phyloP scores from a whole-genome alignment of 2,113 vertebrate genomes.

The Peromyscus californicus region DNA sequence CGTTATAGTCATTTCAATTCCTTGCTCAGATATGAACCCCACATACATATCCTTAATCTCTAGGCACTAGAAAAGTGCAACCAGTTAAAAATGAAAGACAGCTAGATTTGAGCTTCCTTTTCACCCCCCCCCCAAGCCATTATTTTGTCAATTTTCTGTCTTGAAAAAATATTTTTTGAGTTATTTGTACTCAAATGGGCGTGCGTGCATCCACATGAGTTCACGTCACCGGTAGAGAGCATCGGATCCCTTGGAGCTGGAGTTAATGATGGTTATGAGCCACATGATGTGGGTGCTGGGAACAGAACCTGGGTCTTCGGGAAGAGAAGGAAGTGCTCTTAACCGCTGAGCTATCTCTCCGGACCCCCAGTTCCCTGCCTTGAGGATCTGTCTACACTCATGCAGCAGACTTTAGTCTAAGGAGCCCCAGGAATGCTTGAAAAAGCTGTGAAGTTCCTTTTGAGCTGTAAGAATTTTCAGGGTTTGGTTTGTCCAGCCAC shows the following conservation, averaged over 20 bases:
- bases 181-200: not conserved
- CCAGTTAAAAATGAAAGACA: not conserved
- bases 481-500: not conserved
- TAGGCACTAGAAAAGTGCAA: not conserved
- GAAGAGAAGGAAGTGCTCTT: not conserved
- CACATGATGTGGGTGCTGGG: not conserved
- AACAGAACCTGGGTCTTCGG: not conserved
- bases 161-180: not conserved
- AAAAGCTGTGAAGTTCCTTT: slow-evolving; percentile 16
- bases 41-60: not conserved
- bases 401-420: not conserved
- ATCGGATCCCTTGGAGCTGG: not conserved
- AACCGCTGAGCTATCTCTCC: not conserved
- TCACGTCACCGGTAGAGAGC: not conserved
- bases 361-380: not conserved
- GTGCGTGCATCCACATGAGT: not conserved
- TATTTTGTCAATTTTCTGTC: not conserved
- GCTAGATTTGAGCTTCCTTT: not conserved
- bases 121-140: not conserved
- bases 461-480: not conserved
- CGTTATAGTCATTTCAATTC: not conserved
- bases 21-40: slow-evolving; percentile 21
- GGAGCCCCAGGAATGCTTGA: not conserved
- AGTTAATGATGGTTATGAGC: not conserved
- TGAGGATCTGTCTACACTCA: not conserved